These are phyloP conservation scores for Cryptoleucopteryx plumbea DNA, from an alignment of 2,113 vertebrate genomes.

Conservation along the genomic window DNA sequence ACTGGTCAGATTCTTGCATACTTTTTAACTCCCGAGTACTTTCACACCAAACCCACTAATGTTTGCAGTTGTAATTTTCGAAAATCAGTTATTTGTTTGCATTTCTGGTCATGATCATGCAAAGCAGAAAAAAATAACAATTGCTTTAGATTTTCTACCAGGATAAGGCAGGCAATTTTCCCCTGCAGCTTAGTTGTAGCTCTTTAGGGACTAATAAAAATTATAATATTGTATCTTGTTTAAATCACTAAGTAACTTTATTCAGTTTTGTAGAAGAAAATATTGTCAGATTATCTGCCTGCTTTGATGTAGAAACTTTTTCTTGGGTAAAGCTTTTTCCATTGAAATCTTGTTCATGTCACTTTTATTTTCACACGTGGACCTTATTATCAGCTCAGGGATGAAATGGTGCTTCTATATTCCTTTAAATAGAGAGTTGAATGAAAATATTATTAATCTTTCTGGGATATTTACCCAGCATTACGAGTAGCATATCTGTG, in stretches of 20 bases:
- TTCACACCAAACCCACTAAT: not conserved
- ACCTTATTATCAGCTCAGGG: slow-evolving; percentile 55
- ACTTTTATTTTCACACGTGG: slow-evolving; percentile 62
- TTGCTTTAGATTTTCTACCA: not conserved
- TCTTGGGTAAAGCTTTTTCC: slow-evolving; percentile 31
- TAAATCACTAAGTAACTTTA: slow-evolving; percentile 59
- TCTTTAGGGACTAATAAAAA: slow-evolving; percentile 46
- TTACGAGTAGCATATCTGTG: slow-evolving; percentile 38
- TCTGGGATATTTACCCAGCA: slow-evolving; percentile 51
- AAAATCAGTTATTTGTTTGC: not conserved
- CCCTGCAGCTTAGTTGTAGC: not conserved
- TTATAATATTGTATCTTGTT: slow-evolving; percentile 21
- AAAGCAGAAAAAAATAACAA: not conserved
- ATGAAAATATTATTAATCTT: slow-evolving; percentile 66
- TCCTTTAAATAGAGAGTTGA: slow-evolving; percentile 33
- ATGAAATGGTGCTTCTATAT: slow-evolving; percentile 40
- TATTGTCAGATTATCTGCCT: slow-evolving; percentile 46
- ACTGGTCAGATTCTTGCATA: not conserved
- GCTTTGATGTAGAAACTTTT: slow-evolving; percentile 60
- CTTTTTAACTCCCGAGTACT: not conserved
- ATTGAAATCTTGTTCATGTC: slow-evolving; percentile 26
- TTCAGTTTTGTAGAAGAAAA: slow-evolving; percentile 31
- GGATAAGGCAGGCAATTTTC: not conserved
- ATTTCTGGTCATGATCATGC: not conserved
- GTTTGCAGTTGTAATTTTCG: not conserved